Evolutionary conservation across 2,888 invertebrate species (phyloP).

Genomic region (Hyposoter dolosus): DNA sequence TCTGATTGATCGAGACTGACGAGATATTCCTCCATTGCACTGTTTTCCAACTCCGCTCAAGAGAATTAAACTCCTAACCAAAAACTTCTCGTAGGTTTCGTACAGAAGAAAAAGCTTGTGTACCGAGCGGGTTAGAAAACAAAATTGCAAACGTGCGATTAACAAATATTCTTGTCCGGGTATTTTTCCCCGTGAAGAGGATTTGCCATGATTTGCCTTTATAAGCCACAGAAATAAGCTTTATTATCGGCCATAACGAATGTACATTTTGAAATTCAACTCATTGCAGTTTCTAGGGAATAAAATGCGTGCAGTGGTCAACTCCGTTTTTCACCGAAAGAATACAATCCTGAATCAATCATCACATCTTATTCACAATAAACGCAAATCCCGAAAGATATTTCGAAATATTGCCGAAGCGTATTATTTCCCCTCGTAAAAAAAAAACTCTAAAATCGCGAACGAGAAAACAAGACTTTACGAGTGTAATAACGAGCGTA

Average conservation of each 20-base stretch:
- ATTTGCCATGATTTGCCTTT: too few species aligned
- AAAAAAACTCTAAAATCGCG: conserved; percentile 17
- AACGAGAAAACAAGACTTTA: conserved; percentile 42
- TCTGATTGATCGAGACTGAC: too few species aligned
- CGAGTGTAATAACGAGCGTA: conserved; percentile 47
- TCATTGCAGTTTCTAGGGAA: not conserved
- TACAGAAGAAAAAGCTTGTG: too few species aligned
- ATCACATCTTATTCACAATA: not conserved
- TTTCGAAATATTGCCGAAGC: not conserved
- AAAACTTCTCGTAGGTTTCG: too few species aligned
- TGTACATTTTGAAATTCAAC: not conserved
- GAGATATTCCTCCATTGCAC: too few species aligned
- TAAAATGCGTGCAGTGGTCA: not conserved
- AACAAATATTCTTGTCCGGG: too few species aligned
- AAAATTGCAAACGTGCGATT: too few species aligned
- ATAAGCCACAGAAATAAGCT: not conserved
- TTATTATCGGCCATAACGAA: not conserved
- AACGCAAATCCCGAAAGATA: not conserved
- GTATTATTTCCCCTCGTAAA: not conserved
- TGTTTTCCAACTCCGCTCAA: too few species aligned
- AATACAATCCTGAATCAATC: not conserved
- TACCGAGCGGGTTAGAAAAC: too few species aligned
- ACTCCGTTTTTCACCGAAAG: too few species aligned
- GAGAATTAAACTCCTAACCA: too few species aligned
- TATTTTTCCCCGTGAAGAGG: too few species aligned